Evolutionary conservation across 2,113 vertebrate genomes (phyloP).

Genomic region (Saguinus imperator): DNA sequence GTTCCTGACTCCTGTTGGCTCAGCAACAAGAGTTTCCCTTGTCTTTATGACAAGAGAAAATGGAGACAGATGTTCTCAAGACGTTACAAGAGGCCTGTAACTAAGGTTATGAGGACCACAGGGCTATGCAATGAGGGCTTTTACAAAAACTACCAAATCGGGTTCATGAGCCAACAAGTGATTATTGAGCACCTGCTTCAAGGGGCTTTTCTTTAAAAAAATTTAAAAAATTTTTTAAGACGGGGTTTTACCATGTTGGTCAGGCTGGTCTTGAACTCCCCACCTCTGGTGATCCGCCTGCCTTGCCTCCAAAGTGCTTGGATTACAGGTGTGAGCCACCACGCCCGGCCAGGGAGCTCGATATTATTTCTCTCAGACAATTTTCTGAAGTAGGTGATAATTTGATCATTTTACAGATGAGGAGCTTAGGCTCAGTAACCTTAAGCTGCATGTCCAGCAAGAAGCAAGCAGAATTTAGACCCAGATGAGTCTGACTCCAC

Average conservation of each 20-base stretch:
- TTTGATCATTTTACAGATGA: constrained; percentile 17
- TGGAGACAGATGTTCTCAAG: background rate
- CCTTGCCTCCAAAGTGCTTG: no score
- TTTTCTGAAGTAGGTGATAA: background rate
- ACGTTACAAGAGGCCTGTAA: background rate
- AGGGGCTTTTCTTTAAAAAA: background rate
- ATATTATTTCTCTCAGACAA: background rate
- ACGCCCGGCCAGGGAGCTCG: background rate
- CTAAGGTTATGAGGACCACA: background rate
- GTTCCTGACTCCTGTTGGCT: background rate
- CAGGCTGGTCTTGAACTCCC: no score
- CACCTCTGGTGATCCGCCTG: no score
- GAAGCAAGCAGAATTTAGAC: background rate
- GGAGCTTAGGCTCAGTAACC: background rate
- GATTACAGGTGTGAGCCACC: no score
- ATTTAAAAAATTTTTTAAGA: no score
- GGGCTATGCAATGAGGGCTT: background rate
- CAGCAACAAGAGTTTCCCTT: background rate
- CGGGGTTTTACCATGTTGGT: no score
- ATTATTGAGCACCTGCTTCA: background rate
- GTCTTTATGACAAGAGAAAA: background rate
- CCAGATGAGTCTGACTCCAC: background rate
- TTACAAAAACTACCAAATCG: background rate
- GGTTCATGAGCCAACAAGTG: background rate
- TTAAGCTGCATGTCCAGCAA: background rate